Evolutionary conservation across 2,888 invertebrate genomes (phyloP), one percentile per base, ranked within the genome.

Genomic region (Gortyna flavago): DNA sequence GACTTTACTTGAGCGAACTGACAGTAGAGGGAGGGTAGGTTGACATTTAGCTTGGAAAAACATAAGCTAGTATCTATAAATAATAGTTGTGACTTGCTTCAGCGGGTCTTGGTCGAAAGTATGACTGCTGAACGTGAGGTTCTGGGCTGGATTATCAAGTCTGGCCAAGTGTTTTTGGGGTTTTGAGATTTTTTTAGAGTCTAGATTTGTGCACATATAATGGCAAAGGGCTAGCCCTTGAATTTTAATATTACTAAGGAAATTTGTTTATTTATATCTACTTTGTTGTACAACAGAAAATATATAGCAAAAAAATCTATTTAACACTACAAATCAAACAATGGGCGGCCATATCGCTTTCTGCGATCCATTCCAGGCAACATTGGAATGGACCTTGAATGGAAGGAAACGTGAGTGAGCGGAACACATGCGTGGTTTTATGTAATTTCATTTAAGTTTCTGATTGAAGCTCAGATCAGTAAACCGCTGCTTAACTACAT

Each of bases 1-100:
- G 76, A 76, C 72, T 83, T 67, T 66, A 54, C 79, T 79, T 67
- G 44, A 29, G 51, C 62, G 32, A 38, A 67, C 83, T 68, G 71
- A 74, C 74, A 32, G 41, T 67, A 25, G 7, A 11, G 25, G n/a
- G 32, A 3, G 54, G 35, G 18, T 8, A 13, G 62, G 67, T 64
- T 66, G 59, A 29, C n/a, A 80, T 79, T 79, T 66, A 41, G 41
- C 35, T 13, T 9, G 29, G 5, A 6, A 38, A 54, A 79, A 57
- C 11, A 32, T 7, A 11, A 54, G 35, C 32, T 35, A 21, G 51
- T n/a, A n/a, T 74, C n/a, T 44, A 35, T 44, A 41, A 21, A 44
- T 32, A 57, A 21, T 35, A 5, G 6, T 70, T 38, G 21, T 29
- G 38, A 67, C 9, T 29, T 18, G 3, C n/a, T 66, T 2, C 48